phyloP scores from a whole-genome alignment of 2,888 invertebrate species.

The Rugalucina vietnamica region DNA sequence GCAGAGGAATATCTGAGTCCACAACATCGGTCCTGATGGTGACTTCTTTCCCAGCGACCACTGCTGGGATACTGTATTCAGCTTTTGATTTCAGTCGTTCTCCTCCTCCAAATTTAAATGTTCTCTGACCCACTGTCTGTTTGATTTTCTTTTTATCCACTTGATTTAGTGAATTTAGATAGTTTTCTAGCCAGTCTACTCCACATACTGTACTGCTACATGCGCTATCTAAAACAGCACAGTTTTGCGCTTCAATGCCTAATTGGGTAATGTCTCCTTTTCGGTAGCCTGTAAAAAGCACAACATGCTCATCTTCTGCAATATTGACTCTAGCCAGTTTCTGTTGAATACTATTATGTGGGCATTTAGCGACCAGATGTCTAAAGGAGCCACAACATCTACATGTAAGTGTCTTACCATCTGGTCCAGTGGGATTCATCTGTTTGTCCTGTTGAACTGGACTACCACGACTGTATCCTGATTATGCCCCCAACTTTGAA shows the following conservation, averaged over 20 bases:
- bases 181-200: constrained; percentile 42
- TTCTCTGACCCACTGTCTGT: constrained; percentile 11
- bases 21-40: constrained; percentile 47
- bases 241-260: not conserved
- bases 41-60: constrained; percentile 33
- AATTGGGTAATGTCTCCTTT: not conserved
- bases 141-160: constrained; percentile 3
- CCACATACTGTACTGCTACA: constrained; percentile 64
- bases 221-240: constrained; percentile 63
- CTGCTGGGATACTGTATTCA: constrained; percentile 33
- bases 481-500: no score
- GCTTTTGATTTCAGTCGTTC: constrained; percentile 36
- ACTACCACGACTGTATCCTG: no score
- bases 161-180: constrained; percentile 19
- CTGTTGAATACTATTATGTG: constrained; percentile 49
- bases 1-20: constrained; percentile 45
- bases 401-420: constrained; percentile 32
- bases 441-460: no score
- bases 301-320: constrained; percentile 27
- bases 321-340: no score
- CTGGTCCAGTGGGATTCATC: constrained; percentile 29
- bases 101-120: constrained; percentile 48
- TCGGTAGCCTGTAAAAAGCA: constrained; percentile 37
- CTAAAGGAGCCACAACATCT: constrained; percentile 46
- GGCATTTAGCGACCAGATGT: constrained; percentile 42